Evolutionary conservation across 2,797 vertebrate species (phyloP).

Genomic region (Sebastes iracundus): DNA sequence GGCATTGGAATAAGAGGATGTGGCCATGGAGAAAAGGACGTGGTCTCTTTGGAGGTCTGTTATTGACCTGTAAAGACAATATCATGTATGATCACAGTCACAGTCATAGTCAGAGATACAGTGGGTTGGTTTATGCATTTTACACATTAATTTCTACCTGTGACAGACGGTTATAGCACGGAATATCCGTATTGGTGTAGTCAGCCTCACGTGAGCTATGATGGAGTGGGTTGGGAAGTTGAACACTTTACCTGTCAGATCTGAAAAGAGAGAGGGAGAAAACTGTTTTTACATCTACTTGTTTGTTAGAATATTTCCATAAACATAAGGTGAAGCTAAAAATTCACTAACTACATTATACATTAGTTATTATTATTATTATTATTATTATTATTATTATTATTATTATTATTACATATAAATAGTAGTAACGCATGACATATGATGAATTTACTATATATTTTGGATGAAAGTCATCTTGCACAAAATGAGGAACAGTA

Average conservation of each 20-base stretch:
- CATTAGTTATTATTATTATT: background rate
- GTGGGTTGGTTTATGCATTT: background rate
- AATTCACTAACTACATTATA: background rate
- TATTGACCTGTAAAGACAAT: conserved; percentile 48
- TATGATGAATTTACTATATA: background rate
- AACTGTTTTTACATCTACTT: background rate
- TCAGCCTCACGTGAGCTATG: conserved; percentile 54
- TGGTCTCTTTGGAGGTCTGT: conserved; percentile 46
- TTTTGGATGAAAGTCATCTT: background rate
- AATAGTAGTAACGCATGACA: background rate
- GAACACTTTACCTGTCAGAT: conserved; percentile 65
- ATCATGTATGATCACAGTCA: background rate
- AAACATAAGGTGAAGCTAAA: background rate
- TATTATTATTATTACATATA: background rate
- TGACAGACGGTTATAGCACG: conserved; percentile 64
- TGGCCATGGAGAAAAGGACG: conserved; percentile 67
- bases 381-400: too few relatives aligned
- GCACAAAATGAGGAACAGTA: background rate
- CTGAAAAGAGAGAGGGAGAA: conserved; percentile 24
- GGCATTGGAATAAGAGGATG: conserved; percentile 3
- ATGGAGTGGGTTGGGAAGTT: conserved; percentile 65
- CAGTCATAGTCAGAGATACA: background rate
- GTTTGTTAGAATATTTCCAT: background rate
- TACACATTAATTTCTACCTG: conserved; percentile 29
- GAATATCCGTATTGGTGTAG: conserved; percentile 38